Evolutionary conservation across 1,140 invertebrate species (phyloP).

Genomic region (Helicoverpa armigera): DNA sequence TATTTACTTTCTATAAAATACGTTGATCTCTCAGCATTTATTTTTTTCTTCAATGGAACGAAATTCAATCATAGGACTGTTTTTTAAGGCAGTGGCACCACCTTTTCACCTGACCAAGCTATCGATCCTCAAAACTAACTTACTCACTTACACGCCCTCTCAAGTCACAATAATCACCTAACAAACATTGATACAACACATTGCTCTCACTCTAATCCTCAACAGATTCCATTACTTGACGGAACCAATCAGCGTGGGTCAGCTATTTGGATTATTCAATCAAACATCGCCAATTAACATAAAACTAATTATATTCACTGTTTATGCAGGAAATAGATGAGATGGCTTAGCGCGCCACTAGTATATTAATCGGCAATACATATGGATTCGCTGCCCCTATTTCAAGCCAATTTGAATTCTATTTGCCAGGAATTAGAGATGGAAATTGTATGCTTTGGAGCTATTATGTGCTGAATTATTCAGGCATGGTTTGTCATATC

Average conservation of each 20-base stretch:
- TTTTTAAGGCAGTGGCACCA: too few relatives aligned
- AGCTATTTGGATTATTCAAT: slow-evolving; percentile 30
- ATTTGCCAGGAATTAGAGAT: background rate
- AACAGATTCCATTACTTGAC: slow-evolving; percentile 17
- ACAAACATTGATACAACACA: background rate
- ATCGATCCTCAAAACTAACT: too few relatives aligned
- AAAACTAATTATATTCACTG: slow-evolving; percentile 25
- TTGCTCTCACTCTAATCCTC: background rate
- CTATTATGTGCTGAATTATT: background rate
- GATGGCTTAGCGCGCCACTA: background rate
- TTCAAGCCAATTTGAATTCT: slow-evolving; percentile 1
- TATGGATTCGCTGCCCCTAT: background rate
- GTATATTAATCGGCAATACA: slow-evolving; percentile 17
- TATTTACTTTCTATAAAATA: background rate
- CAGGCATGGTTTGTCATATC: background rate
- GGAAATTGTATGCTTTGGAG: background rate
- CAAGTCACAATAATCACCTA: too few relatives aligned
- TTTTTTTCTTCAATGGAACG: too few relatives aligned
- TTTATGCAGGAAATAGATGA: slow-evolving; percentile 34
- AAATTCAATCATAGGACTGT: too few relatives aligned
- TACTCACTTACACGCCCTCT: too few relatives aligned
- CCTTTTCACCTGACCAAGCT: too few relatives aligned
- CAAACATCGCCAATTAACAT: slow-evolving; percentile 35
- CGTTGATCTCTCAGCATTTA: too few relatives aligned
- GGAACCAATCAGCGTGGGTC: slow-evolving; percentile 1